Conservation (phyloP, 2,888 invertebrate species). For the Pogonocherus hispidulus region DNA sequence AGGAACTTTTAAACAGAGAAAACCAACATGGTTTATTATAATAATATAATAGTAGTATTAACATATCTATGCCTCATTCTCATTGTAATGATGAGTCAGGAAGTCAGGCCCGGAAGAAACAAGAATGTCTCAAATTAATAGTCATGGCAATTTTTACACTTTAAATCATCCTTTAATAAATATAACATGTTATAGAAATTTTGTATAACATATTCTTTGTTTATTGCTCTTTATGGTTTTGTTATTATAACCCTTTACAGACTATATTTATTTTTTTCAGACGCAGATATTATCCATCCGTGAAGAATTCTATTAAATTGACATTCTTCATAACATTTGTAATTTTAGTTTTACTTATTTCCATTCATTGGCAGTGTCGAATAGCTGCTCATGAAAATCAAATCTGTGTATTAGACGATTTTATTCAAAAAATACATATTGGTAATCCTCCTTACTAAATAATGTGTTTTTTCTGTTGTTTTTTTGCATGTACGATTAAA, state of each 20-base stretch:
- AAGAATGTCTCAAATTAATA: too few relatives aligned
- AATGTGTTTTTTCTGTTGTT: conserved; percentile 31
- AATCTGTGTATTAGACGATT: conserved; percentile 49
- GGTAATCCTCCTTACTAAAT: conserved; percentile 51
- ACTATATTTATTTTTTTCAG: conserved; percentile 31
- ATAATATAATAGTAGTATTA: too few relatives aligned
- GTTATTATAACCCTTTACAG: too few relatives aligned
- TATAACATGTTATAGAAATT: not conserved
- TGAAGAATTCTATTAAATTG: conserved; percentile 13
- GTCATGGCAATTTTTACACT: too few relatives aligned
- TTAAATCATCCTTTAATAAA: too few relatives aligned
- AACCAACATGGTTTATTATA: too few relatives aligned
- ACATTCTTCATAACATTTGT: conserved; percentile 26
- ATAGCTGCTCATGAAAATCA: conserved; percentile 45
- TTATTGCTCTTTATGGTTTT: not conserved
- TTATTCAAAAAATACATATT: conserved; percentile 43
- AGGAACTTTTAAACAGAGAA: too few relatives aligned
- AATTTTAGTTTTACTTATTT: conserved; percentile 32
- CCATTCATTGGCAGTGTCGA: conserved; percentile 47
- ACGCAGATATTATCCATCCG: conserved; percentile 22
- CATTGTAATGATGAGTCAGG: too few relatives aligned
- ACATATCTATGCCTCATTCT: too few relatives aligned
- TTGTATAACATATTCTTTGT: too few relatives aligned
- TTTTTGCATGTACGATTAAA: conserved; percentile 33
- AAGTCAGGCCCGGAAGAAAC: too few relatives aligned